A percentile compares a stretch with the other conserved stretches of the same genome.
Conservation (phyloP, 2,888 invertebrate species). For the Dichetophora obliterata region DNA sequence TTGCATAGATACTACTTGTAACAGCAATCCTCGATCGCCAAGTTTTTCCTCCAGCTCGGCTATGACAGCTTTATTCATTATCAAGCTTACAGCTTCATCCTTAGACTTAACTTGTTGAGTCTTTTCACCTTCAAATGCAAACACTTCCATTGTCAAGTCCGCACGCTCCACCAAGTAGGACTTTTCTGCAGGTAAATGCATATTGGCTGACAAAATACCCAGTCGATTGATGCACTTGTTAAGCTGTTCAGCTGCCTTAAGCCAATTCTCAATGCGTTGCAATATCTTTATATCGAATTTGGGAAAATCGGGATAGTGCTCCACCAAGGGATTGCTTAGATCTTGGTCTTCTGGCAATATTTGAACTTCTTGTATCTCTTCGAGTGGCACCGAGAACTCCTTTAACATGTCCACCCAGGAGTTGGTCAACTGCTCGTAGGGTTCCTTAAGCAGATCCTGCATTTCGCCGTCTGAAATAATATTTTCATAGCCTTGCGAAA, state of each 20-base stretch:
- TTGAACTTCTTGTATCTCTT: slow-evolving; percentile 47
- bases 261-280: slow-evolving; percentile 48
- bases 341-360: slow-evolving; percentile 24
- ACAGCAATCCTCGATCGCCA: not conserved
- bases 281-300: slow-evolving; percentile 47
- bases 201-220: slow-evolving; percentile 26
- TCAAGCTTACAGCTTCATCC: not conserved
- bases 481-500: slow-evolving; percentile 39
- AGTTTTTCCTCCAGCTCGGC: slow-evolving; percentile 36
- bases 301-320: slow-evolving; percentile 48
- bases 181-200: slow-evolving; percentile 44
- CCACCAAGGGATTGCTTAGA: slow-evolving; percentile 43
- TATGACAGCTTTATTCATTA: not conserved
- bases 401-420: slow-evolving; percentile 41
- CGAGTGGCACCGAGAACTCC: slow-evolving; percentile 40
- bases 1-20: slow-evolving; percentile 36
- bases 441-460: slow-evolving; percentile 32
- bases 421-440: slow-evolving; percentile 40
- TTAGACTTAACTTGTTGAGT: not conserved
- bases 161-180: slow-evolving; percentile 20
- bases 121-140: slow-evolving; percentile 30
- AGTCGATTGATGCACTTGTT: slow-evolving; percentile 38
- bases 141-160: slow-evolving; percentile 35
- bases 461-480: slow-evolving; percentile 48
- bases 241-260: slow-evolving; percentile 36